Percentiles rank a stretch among this genome's conserved stretches.
phyloP scores from a whole-genome alignment of 1,140 invertebrate species.

The Tenebrio molitor region DNA sequence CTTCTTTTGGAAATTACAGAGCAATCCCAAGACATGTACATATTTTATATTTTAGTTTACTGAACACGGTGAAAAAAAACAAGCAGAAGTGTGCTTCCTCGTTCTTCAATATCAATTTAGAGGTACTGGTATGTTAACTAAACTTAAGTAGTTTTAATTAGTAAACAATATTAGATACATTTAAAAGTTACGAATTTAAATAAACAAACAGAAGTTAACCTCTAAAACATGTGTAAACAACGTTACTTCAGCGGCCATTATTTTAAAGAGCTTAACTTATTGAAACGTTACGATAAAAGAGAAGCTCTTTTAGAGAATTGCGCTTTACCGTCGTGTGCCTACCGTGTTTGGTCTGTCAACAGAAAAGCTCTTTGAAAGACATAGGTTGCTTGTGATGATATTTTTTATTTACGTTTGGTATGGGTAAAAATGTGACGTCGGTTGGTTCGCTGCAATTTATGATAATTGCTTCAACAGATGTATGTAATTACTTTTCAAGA shows the following conservation, averaged over 20 bases:
- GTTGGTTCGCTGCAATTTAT: slow-evolving; percentile 23
- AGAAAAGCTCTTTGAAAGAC: slow-evolving; percentile 42
- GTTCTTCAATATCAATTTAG: no score
- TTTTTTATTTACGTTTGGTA: slow-evolving; percentile 31
- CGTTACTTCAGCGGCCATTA: neutral
- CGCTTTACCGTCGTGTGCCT: neutral
- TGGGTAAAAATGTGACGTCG: slow-evolving; percentile 14
- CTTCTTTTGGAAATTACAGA: no score
- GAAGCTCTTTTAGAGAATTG: slow-evolving; percentile 1
- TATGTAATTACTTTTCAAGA: slow-evolving; percentile 43
- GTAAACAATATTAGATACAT: no score
- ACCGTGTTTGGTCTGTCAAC: slow-evolving; percentile 37
- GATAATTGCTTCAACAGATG: slow-evolving; percentile 41
- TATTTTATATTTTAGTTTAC: no score
- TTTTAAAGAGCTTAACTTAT: slow-evolving; percentile 2
- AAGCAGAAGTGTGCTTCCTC: no score
- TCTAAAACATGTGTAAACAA: neutral
- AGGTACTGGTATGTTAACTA: no score
- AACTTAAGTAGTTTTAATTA: no score
- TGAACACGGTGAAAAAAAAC: no score
- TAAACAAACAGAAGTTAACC: no score
- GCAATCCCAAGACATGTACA: no score
- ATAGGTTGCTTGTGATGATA: slow-evolving; percentile 28
- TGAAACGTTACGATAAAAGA: slow-evolving; percentile 4
- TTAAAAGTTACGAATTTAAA: no score